phyloP scores from a whole-genome alignment of 2,797 vertebrate species.

The Sebastes melanostomus region DNA sequence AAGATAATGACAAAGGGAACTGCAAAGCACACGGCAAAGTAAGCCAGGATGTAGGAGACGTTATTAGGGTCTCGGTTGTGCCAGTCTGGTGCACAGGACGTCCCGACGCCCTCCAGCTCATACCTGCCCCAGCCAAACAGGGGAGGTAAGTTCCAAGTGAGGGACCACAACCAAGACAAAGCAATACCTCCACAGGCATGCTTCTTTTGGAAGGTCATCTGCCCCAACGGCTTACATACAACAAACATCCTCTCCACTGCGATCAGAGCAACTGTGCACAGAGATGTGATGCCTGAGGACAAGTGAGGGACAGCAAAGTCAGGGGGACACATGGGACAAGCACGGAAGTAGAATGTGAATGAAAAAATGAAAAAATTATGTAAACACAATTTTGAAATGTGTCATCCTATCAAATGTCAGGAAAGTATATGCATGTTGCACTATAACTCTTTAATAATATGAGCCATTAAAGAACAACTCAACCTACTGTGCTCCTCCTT shows the following conservation, averaged over 20 bases:
- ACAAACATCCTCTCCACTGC: constrained; percentile 81
- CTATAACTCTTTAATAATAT: background rate
- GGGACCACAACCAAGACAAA: constrained; percentile 81
- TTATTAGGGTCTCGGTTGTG: constrained; percentile 74
- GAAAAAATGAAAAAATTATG: background rate
- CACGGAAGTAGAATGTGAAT: background rate
- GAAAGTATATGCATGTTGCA: background rate
- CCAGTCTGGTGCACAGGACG: constrained; percentile 84
- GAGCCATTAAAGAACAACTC: background rate
- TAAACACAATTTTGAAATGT: background rate
- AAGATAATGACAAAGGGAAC: constrained; percentile 78
- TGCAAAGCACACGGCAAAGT: constrained; percentile 82
- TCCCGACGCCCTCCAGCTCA: constrained; percentile 81
- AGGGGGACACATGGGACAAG: background rate
- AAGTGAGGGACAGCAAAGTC: background rate
- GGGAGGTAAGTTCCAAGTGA: constrained; percentile 80
- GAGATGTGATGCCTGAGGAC: constrained; percentile 77
- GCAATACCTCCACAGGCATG: constrained; percentile 72
- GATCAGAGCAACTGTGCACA: constrained; percentile 82
- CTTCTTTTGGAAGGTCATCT: constrained; percentile 68
- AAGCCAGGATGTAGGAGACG: constrained; percentile 80
- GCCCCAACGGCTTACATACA: constrained; percentile 78
- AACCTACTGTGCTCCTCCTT: background rate
- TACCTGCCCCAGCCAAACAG: constrained; percentile 84
- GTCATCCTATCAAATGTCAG: background rate